Conservation (phyloP, 2,888 invertebrate genomes). For the Troides helena region DNA sequence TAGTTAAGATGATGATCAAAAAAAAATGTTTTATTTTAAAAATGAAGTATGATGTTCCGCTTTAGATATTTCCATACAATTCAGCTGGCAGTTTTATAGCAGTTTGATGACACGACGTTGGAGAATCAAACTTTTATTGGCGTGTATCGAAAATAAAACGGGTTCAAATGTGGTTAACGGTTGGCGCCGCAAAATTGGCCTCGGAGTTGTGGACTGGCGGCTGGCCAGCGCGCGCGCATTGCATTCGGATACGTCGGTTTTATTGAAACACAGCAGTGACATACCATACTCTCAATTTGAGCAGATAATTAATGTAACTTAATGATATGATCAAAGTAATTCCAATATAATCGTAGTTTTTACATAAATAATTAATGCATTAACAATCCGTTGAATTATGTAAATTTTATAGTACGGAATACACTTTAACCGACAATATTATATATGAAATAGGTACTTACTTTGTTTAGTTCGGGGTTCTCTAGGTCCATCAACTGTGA, state of each 20-base stretch:
- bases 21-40: too few relatives aligned
- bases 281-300: too few relatives aligned
- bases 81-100: constrained; percentile 7
- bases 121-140: constrained; percentile 41
- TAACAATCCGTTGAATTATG: too few relatives aligned
- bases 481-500: constrained; percentile 99
- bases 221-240: constrained; percentile 59
- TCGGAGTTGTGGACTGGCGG: constrained; percentile 60
- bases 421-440: not conserved
- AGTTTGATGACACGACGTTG: constrained; percentile 28
- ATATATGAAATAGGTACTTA: constrained; percentile 79
- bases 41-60: not conserved
- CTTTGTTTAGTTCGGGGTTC: constrained; percentile 98
- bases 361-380: too few relatives aligned
- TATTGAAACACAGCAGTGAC: not conserved
- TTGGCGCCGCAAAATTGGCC: constrained; percentile 67
- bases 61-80: not conserved
- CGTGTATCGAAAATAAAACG: constrained; percentile 51
- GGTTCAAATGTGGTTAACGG: constrained; percentile 64
- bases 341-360: too few relatives aligned
- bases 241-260: constrained; percentile 32
- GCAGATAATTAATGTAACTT: too few relatives aligned
- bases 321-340: too few relatives aligned
- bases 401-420: not conserved
- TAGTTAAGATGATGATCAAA: too few relatives aligned